Base-by-base conservation (phyloP, 1,140 invertebrate species). In the Pseudomyrmex pallidus region DNA sequence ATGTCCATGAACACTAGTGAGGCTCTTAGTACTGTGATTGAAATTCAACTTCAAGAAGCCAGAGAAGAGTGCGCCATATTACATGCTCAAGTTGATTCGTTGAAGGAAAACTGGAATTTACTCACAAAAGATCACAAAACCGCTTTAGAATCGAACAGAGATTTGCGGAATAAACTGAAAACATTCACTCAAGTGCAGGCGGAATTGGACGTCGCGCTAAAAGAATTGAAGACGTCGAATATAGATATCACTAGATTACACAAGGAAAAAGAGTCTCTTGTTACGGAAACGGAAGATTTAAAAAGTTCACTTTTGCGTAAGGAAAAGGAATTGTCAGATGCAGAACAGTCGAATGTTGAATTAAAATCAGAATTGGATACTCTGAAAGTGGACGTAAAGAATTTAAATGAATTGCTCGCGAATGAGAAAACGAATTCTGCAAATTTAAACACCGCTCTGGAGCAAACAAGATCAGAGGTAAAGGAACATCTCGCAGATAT, bases 31-130 rank as follows among this genome's bases (percentile, higher is more conserved):
- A 92, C 93, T 13, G 91, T 94, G 5, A 86, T 94, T 22, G 94
- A 94, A 4, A 91, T 94, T 48, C 94, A 94, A 50, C 83, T 94
- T 3, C 85, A 91, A 70, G 94, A 94, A 76, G 90, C 92, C 0
- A 91, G 90, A 76, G 84, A 92, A 74, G 93, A 94, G 74, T 88
- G 90, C 8, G 70, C 83, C 2, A 84, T 85, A 22, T 54, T 93
- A 7, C 86, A 83, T 73, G 61, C 56, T n/a, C 86, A 93, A 64
- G 54, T 93, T 46, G 82, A 89, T 22, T 48, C 54, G 59, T 62
- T 83, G 61, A 87, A 83, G 57, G 52, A 62, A 12, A 62, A 83
- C 67, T 22, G 84, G 4, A 50, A 85, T 63, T 50, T 66, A 59
- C 44, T 50, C 9, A 77, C 2, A 2, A 22, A 63, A 9, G 52